Evolutionary conservation across 1,140 invertebrate species (phyloP).

Genomic region (Drosophila subpulchrella): DNA sequence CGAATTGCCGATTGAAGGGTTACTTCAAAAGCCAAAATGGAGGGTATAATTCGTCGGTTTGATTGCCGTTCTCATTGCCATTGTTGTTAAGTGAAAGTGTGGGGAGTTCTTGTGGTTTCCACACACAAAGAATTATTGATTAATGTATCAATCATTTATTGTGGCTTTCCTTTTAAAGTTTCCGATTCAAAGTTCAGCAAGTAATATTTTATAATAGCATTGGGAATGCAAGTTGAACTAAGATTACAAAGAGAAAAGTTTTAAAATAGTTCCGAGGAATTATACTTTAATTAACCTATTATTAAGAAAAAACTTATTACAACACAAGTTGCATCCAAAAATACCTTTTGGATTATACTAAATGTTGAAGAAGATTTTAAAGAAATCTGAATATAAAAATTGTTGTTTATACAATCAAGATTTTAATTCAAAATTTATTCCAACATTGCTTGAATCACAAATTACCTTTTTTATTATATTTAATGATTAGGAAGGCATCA

Average conservation of each 20-base stretch:
- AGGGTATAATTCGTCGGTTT: constrained; percentile 5
- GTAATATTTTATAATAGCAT: background rate
- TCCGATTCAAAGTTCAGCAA: background rate
- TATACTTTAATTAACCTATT: too few relatives aligned
- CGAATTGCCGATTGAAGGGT: constrained; percentile 63
- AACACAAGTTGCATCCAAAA: too few relatives aligned
- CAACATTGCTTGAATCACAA: too few relatives aligned
- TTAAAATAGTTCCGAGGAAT: background rate
- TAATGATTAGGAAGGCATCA: too few relatives aligned
- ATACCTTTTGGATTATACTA: too few relatives aligned
- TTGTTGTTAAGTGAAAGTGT: background rate
- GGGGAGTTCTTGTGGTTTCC: background rate
- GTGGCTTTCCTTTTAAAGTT: background rate
- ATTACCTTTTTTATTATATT: too few relatives aligned
- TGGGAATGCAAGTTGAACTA: background rate
- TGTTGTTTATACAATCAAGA: too few relatives aligned
- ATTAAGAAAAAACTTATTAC: too few relatives aligned
- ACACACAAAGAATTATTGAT: constrained; percentile 20
- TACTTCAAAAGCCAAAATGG: constrained; percentile 33
- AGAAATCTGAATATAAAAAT: too few relatives aligned
- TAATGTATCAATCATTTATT: constrained; percentile 31
- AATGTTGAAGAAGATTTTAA: too few relatives aligned
- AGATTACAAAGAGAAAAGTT: background rate
- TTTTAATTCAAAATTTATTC: too few relatives aligned
- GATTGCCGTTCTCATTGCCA: constrained; percentile 8